Conservation (phyloP, 2,797 vertebrate species). For the Danio kyathit region DNA sequence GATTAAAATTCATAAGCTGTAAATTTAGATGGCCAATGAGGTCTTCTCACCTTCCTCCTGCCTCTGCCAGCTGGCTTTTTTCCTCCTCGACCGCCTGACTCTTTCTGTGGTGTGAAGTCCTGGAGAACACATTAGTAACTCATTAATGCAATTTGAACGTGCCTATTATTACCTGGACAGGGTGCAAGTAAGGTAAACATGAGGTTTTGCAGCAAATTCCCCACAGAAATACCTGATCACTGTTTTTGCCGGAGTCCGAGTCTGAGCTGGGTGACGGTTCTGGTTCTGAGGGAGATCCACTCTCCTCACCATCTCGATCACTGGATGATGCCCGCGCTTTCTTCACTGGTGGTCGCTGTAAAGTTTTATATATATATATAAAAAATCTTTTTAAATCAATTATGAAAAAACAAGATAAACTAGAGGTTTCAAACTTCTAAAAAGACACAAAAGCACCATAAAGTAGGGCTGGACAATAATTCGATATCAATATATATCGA, state of each 20-base stretch:
- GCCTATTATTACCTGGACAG: background rate
- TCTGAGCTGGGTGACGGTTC: constrained; percentile 89
- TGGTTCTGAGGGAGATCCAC: constrained; percentile 88
- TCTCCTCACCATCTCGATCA: constrained; percentile 85
- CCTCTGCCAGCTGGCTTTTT: constrained; percentile 74
- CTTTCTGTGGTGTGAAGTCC: constrained; percentile 97
- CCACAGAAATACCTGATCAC: constrained; percentile 85
- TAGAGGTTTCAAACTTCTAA: background rate
- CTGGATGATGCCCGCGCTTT: constrained; percentile 88
- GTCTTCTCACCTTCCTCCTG: constrained; percentile 75
- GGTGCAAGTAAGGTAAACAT: background rate
- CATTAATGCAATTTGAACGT: background rate
- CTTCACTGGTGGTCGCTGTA: constrained; percentile 80
- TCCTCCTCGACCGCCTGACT: constrained; percentile 70
- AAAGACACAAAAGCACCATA: background rate
- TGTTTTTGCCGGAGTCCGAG: constrained; percentile 93
- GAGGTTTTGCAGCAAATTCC: background rate
- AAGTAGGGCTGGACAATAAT: no score
- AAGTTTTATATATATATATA: background rate
- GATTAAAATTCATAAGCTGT: no score
- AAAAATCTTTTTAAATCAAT: no score
- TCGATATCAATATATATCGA: no score
- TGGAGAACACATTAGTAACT: constrained; percentile 62
- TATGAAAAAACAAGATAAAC: background rate
- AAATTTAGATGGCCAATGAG: background rate